Base-by-base conservation (phyloP, 2,888 invertebrate species). In the Mellilla xanthometata region DNA sequence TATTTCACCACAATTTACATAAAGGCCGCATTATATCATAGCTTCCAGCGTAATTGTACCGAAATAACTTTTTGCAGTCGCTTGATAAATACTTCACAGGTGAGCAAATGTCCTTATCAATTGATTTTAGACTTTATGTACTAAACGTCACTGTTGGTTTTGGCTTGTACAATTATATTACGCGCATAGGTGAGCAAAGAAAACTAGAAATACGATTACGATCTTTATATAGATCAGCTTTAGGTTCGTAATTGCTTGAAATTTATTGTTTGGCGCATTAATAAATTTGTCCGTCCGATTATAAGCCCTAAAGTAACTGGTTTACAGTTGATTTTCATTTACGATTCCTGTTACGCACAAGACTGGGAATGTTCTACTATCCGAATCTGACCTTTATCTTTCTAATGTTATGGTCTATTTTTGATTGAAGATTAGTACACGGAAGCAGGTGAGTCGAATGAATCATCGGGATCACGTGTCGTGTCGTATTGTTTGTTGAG, bases 391-490 rank as follows among this genome's bases (percentile, higher is more conserved):
- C 15, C 15, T 19, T 19, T 19, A 19, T 6, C 6, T 3, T 19
- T 6, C 6, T 5, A 1, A 19, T 19, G 15, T 19, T 45, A 52
- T 28, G 40, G 32, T 31, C 22, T 9, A 34, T 39, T 27, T 36
- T 49, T 24, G 40, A 2, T 7, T 28, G 48, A 32, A 40, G 4
- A 6, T 27, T 28, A 10, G n/a, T 0, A 36, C 24, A 26, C 52
- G 52, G 56, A 57, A 57, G 54, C 39, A 39, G 38, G 40, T 12
- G 50, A 39, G 44, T 34, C 27, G 35, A 52, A 46, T 52, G 52
- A 52, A 39, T 52, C 50, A 39, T 34, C 13, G 12, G 11, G 22
- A 36, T 41, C 47, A 38, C 29, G 41, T 29, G 33, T 30, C 29
- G 41, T 29, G 33, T 30, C 31, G 26, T 35, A 27, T 34, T 45